Percentiles rank a stretch among this genome's conserved stretches.
These are phyloP conservation scores for Silurus glanis DNA, from an alignment of 2,113 vertebrate genomes.

Conservation along the genomic window DNA sequence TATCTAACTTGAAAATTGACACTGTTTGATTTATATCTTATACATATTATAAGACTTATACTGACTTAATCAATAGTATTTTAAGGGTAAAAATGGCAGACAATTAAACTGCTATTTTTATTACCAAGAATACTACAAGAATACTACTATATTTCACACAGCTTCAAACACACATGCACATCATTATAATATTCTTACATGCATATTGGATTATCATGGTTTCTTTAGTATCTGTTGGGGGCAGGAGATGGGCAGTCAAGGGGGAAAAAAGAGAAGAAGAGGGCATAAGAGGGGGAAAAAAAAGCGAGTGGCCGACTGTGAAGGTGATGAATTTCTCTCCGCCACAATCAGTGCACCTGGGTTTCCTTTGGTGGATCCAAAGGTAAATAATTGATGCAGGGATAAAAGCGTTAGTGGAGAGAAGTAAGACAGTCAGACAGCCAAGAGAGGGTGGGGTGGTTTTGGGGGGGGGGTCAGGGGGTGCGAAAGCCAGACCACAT, in stretches of 20 bases:
- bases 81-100: not conserved
- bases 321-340: conserved; percentile 69
- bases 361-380: conserved; percentile 77
- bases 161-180: not conserved
- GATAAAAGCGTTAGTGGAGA: conserved; percentile 76
- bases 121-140: not conserved
- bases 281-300: not conserved
- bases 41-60: no score
- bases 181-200: conserved; percentile 20
- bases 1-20: not conserved
- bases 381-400: conserved; percentile 79
- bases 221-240: conserved; percentile 18
- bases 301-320: conserved; percentile 49
- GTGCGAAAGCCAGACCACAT: conserved; percentile 60
- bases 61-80: not conserved
- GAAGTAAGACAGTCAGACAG: conserved; percentile 70
- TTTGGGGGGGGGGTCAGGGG: not conserved
- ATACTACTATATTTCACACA: not conserved
- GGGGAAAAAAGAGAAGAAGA: not conserved
- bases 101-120: not conserved
- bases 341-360: conserved; percentile 73
- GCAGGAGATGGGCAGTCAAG: conserved; percentile 19
- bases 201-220: conserved; percentile 31
- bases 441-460: conserved; percentile 44
- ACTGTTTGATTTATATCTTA: not conserved